These are phyloP conservation scores for Himalopsyche anomala DNA, from an alignment of 2,888 invertebrate genomes.

Conservation along the genomic window DNA sequence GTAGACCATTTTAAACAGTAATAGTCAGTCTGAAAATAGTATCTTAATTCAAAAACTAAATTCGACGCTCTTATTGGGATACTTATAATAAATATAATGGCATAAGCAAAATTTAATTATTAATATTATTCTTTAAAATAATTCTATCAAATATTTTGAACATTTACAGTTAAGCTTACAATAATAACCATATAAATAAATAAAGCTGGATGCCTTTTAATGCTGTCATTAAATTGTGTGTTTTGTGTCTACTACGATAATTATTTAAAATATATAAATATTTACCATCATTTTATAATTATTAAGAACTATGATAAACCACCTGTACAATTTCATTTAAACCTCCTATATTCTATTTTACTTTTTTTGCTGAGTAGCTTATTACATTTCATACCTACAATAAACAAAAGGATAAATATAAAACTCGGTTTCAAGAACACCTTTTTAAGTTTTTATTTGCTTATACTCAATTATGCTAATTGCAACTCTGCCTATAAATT, in stretches of 20 bases:
- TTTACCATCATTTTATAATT: slow-evolving; percentile 46
- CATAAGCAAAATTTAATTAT: slow-evolving; percentile 36
- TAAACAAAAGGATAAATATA: too few relatives aligned
- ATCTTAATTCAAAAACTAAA: too few relatives aligned
- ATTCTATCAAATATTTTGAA: slow-evolving; percentile 41
- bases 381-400: slow-evolving; percentile 8
- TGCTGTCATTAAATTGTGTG: slow-evolving; percentile 46
- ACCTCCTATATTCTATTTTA: slow-evolving; percentile 45
- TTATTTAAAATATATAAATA: slow-evolving; percentile 44
- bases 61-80: too few relatives aligned
- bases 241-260: slow-evolving; percentile 50
- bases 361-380: neutral
- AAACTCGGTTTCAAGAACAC: too few relatives aligned
- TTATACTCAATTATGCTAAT: too few relatives aligned
- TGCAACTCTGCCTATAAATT: too few relatives aligned
- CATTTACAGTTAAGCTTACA: slow-evolving; percentile 42
- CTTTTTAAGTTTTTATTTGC: too few relatives aligned
- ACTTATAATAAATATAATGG: slow-evolving; percentile 13
- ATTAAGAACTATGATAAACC: slow-evolving; percentile 47
- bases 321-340: slow-evolving; percentile 55
- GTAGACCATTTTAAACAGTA: too few relatives aligned
- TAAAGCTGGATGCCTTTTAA: slow-evolving; percentile 49
- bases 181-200: slow-evolving; percentile 39
- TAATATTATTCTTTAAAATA: slow-evolving; percentile 22
- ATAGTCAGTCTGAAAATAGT: too few relatives aligned